Percentiles rank a stretch among this genome's conserved stretches.
These are phyloP conservation scores for Papilio xuthus DNA, from an alignment of 1,140 invertebrate genomes.

Conservation along the genomic window DNA sequence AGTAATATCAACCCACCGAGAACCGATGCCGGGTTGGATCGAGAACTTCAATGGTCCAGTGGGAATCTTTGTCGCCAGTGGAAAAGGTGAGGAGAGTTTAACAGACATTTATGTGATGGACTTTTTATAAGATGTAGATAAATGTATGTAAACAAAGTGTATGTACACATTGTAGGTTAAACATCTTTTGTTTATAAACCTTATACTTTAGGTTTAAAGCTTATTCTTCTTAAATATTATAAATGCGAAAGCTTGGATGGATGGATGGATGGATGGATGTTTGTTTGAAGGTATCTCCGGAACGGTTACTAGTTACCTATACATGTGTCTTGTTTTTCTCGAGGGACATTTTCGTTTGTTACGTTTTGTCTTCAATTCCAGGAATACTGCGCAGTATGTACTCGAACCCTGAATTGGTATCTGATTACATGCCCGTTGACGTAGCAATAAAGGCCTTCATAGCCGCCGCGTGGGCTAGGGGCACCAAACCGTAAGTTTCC, in stretches of 20 bases:
- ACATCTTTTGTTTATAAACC: no score
- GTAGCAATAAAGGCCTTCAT: constrained; percentile 92
- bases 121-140: no score
- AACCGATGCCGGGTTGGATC: constrained; percentile 92
- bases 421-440: constrained; percentile 95
- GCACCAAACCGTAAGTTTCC: constrained; percentile 81
- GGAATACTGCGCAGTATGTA: constrained; percentile 88
- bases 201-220: no score
- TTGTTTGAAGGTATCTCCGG: no score
- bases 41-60: constrained; percentile 98
- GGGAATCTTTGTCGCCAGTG: constrained; percentile 87
- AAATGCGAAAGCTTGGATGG: no score
- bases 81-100: constrained; percentile 85
- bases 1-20: constrained; percentile 85
- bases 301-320: background rate
- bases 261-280: no score
- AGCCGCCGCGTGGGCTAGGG: constrained; percentile 87
- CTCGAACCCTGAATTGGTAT: constrained; percentile 83
- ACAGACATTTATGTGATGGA: no score
- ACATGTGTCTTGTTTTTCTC: background rate
- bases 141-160: no score
- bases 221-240: no score
- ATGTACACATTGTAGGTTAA: no score
- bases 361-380: constrained; percentile 46
- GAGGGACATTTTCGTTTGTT: background rate